Conservation (phyloP, 1,140 invertebrate genomes). For the Asbolus verrucosus region DNA sequence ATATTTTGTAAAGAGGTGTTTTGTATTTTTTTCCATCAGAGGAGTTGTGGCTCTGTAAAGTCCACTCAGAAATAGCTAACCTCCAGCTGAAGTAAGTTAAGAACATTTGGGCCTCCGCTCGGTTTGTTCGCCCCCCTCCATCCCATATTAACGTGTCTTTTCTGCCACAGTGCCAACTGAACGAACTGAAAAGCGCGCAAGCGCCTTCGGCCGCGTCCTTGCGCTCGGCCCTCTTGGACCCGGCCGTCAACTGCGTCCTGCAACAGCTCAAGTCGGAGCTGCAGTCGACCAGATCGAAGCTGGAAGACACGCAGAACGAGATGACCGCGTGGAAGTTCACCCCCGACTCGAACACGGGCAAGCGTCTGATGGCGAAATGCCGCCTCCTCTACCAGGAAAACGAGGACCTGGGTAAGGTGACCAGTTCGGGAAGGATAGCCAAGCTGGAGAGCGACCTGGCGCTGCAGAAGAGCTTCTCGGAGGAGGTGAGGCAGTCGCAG, state of each 20-base stretch:
- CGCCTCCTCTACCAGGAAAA: slow-evolving; percentile 97
- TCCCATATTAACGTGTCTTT: slow-evolving; percentile 20
- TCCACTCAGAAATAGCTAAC: too few relatives aligned
- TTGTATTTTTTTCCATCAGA: not conserved
- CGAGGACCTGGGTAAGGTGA: slow-evolving; percentile 96
- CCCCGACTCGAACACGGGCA: slow-evolving; percentile 97
- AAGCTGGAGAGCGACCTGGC: slow-evolving; percentile 96
- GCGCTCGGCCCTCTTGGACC: slow-evolving; percentile 89
- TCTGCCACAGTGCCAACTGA: slow-evolving; percentile 85
- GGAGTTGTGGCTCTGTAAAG: too few relatives aligned
- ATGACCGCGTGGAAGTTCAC: slow-evolving; percentile 99
- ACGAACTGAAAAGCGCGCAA: slow-evolving; percentile 87
- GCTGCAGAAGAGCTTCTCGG: slow-evolving; percentile 93
- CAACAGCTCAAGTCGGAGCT: slow-evolving; percentile 93
- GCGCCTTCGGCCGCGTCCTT: slow-evolving; percentile 82
- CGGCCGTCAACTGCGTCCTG: slow-evolving; percentile 95
- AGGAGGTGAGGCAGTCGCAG: slow-evolving; percentile 97
- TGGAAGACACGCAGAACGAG: slow-evolving; percentile 98
- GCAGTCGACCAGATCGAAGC: slow-evolving; percentile 86
- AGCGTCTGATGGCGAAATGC: slow-evolving; percentile 98
- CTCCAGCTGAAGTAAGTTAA: slow-evolving; percentile 37
- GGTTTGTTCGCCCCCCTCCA: not conserved
- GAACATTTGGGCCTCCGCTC: slow-evolving; percentile 48
- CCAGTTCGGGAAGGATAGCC: slow-evolving; percentile 92
- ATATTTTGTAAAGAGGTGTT: too few relatives aligned